Conservation (phyloP, 2,888 invertebrate genomes). For the Hemistola chrysoprasaria region DNA sequence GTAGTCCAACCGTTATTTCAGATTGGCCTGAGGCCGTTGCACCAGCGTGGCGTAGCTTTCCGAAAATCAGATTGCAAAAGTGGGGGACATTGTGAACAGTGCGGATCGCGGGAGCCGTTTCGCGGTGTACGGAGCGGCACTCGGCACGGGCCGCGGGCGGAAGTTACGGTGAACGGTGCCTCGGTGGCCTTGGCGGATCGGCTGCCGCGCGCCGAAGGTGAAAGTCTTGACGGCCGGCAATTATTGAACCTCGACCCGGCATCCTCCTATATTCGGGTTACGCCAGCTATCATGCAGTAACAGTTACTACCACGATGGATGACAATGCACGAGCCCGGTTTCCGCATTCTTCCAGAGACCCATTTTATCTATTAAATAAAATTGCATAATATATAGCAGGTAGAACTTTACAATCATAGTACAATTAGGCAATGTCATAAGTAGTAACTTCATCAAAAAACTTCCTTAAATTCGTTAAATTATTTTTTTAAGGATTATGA, state of each 20-base stretch:
- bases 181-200: constrained; percentile 68
- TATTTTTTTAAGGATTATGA: constrained; percentile 1
- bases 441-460: too few relatives aligned
- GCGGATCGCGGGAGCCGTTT: constrained; percentile 38
- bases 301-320: constrained; percentile 30
- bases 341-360: constrained; percentile 51
- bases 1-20: constrained; percentile 43
- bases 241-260: constrained; percentile 75
- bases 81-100: constrained; percentile 31
- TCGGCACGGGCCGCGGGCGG: constrained; percentile 53
- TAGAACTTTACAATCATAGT: too few relatives aligned
- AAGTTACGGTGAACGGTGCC: constrained; percentile 69
- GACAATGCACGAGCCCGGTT: constrained; percentile 39
- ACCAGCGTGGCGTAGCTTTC: constrained; percentile 54
- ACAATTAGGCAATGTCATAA: too few relatives aligned
- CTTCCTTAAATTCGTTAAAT: too few relatives aligned
- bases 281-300: constrained; percentile 35
- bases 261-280: constrained; percentile 66
- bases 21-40: constrained; percentile 44
- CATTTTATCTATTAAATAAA: too few relatives aligned
- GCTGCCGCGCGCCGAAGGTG: constrained; percentile 75
- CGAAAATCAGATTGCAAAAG: constrained; percentile 66
- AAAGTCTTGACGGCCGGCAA: constrained; percentile 74
- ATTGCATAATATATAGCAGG: too few relatives aligned
- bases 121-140: constrained; percentile 17